Base-by-base conservation (phyloP, 1,140 invertebrate genomes). In the Chironomus tepperi region DNA sequence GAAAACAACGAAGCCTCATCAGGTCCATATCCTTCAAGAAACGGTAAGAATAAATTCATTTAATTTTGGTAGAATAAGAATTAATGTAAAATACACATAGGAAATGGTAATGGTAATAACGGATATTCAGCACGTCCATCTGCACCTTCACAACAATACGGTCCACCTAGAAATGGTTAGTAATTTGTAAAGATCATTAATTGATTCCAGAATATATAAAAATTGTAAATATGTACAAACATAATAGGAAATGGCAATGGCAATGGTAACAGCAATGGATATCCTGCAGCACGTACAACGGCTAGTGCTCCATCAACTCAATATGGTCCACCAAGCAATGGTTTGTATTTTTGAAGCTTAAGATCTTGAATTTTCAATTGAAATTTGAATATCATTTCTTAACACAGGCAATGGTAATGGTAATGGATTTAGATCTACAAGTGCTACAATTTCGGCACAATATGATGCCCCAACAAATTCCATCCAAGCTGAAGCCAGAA, bases 311-410 rank as follows among this genome's bases (percentile, higher is more conserved):
- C 65, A 19, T 16, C 15, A 16, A 15, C 64, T 16, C 12, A 67
- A 15, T 67, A 67, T 67, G 64, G 64, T n/a, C n/a, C 64, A 16
- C 64, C 64, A 67, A 15, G 9, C 7, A 67, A 67, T 67, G 64
- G 43, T 47, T 3, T 15, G 7, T 47, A 8, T 7, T 9, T 47
- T 47, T 47, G 2, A 47, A 47, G 15, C 43, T 43, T 43, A 43
- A 47, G 8, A 10, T 9, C 12, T n/a, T 15, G 5, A 12, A 57
- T 57, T 57, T 57, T 57, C n/a, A 57, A 57, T 5, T 10, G 8
- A 57, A 12, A 57, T 57, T 57, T 57, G 15, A 43, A 43, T 43
- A n/a, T n/a, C n/a, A n/a, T n/a, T n/a, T n/a, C n/a, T 12, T 47
- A 47, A 47, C 15, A 12, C n/a, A 57, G 47, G 65, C 3, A 70